Base-by-base conservation (phyloP, 2,797 vertebrate species). In the Myotis findleyi region DNA sequence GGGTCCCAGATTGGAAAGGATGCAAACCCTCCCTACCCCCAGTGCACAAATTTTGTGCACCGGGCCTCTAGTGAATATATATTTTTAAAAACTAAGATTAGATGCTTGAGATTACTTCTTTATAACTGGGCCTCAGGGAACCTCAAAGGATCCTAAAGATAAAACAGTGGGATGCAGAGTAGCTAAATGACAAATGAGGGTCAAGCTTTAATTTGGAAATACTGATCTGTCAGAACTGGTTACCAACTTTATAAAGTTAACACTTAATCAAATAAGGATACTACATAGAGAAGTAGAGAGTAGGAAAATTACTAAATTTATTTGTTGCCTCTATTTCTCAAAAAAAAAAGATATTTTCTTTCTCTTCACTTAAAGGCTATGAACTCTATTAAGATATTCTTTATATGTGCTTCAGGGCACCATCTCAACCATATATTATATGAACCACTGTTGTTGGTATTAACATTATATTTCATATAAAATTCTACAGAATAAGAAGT, bases 141-240 rank as follows among this genome's bases (percentile, higher is more conserved):
- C 55, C 53, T 91, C 49, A 91, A 81, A 91, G 20, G 36, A 89
- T 71, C 53, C 47, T 76, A 88, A 87, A 87, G 51, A 92, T 53
- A 77, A 95, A 95, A 89, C 10, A 62, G 18, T 85, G 11, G 47
- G 11, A 83, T 68, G 7, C 23, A 96, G 12, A 94, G 17, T 13
- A 85, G 44, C 47, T 89, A 66, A 62, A 79, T 33, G 49, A 93
- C 81, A 95, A 86, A 79, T 64, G 47, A 91, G 10, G 30, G 41
- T 51, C 17, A 47, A 90, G 23, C 4, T 95, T 96, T 72, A 91
- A 87, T 88, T 75, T 73, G n/a, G 69, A 97, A 95, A 85, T 84
- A 68, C 1, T 55, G 3, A 62, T 71, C 76, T 59, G 51, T 73
- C 27, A 77, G 41, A 79, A 94, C 36, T 76, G n/a, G 44, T 68